phyloP scores from a whole-genome alignment of 2,113 vertebrate species.

The Taurulus bubalis region DNA sequence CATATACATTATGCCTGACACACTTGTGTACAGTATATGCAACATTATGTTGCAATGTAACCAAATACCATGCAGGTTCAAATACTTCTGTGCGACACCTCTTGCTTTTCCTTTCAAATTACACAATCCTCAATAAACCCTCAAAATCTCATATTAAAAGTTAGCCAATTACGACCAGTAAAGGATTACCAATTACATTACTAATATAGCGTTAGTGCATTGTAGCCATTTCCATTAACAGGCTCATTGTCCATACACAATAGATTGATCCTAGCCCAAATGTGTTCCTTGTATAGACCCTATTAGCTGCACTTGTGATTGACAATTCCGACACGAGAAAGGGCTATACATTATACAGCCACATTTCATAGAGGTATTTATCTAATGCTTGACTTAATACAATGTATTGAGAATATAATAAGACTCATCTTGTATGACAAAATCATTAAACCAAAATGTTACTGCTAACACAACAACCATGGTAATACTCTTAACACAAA shows the following conservation, averaged over 20 bases:
- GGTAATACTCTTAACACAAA: background rate
- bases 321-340: background rate
- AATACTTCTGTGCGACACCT: background rate
- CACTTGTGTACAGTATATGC: background rate
- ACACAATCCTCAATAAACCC: background rate
- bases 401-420: background rate
- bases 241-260: background rate
- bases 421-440: background rate
- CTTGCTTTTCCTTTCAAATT: background rate
- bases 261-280: background rate
- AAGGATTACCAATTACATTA: background rate
- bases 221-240: background rate
- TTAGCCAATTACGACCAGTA: background rate
- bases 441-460: background rate
- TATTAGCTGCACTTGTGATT: background rate
- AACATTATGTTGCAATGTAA: background rate
- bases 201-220: background rate
- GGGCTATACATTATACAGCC: background rate
- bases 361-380: background rate
- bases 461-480: background rate
- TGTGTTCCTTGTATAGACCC: background rate
- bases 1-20: background rate
- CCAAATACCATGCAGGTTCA: background rate
- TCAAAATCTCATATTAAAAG: background rate
- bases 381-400: background rate